A percentile compares a stretch with the other conserved stretches of the same genome.
Conservation (phyloP, 2,113 vertebrate species). For the Amblyornis subalaris region DNA sequence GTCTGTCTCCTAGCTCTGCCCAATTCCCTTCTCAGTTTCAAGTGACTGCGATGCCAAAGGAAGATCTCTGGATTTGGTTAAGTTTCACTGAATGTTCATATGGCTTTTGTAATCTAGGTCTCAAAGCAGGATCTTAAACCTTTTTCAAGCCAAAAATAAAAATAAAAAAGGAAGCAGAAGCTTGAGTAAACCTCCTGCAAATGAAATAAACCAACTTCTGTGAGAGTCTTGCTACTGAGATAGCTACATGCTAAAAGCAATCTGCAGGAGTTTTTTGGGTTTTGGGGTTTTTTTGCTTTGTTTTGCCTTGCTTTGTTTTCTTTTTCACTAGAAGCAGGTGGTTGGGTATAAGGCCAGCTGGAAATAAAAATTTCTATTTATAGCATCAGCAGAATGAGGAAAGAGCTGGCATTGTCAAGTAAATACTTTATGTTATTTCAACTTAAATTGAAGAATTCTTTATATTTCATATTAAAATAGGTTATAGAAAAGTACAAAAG, state of each 20-base stretch:
- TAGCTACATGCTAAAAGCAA: constrained; percentile 39
- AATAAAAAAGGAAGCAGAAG: not conserved
- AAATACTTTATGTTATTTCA: not conserved
- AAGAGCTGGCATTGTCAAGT: constrained; percentile 24
- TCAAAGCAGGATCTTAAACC: not conserved
- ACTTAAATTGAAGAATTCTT: constrained; percentile 15
- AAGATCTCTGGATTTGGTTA: not conserved
- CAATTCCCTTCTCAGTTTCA: not conserved
- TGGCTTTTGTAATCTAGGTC: not conserved
- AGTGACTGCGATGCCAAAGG: not conserved
- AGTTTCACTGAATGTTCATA: not conserved
- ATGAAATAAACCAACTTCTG: not conserved
- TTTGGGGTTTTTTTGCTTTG: accelerated
- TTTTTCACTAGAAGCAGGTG: constrained; percentile 30
- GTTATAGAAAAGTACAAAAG: constrained; percentile 6
- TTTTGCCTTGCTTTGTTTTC: not conserved
- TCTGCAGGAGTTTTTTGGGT: not conserved
- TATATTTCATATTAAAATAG: constrained; percentile 41
- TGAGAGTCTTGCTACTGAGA: constrained; percentile 17
- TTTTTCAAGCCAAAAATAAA: not conserved
- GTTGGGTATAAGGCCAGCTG: constrained; percentile 44
- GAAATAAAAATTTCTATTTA: constrained; percentile 57
- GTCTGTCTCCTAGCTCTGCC: not conserved
- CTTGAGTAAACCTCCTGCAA: not conserved
- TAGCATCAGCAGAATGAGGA: constrained; percentile 32